Conservation (phyloP, 2,888 invertebrate genomes). For the Conus canariensis region DNA sequence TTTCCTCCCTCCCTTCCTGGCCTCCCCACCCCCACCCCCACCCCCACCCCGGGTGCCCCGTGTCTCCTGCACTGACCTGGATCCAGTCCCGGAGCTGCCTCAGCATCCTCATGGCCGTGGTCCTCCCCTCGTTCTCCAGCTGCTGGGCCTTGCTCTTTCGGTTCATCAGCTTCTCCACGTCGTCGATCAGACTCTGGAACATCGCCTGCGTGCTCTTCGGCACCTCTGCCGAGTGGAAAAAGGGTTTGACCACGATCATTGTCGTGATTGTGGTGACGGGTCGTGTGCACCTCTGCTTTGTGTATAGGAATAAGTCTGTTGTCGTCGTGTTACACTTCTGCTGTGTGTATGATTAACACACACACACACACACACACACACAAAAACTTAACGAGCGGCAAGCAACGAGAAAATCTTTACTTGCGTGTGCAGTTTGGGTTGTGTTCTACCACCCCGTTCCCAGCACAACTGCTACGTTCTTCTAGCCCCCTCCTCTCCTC, state of each 20-base stretch:
- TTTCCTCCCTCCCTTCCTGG: too few species aligned
- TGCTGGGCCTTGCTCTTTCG: conserved; percentile 53
- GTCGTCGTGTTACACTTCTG: too few species aligned
- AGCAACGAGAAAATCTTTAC: too few species aligned
- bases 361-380: too few species aligned
- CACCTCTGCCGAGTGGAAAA: conserved; percentile 12
- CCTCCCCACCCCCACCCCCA: neutral
- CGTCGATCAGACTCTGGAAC: conserved; percentile 61
- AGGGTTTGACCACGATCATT: neutral
- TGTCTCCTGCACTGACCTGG: conserved; percentile 31
- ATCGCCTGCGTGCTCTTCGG: conserved; percentile 59
- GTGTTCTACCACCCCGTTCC: too few species aligned
- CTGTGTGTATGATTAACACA: too few species aligned
- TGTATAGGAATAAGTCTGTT: too few species aligned
- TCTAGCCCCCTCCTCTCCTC: too few species aligned
- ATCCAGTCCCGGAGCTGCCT: conserved; percentile 60
- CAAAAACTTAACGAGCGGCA: too few species aligned
- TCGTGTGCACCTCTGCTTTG: too few species aligned
- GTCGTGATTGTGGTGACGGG: neutral
- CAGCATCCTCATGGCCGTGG: conserved; percentile 58
- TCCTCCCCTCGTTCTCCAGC: conserved; percentile 57
- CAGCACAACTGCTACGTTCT: too few species aligned
- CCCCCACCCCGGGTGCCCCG: neutral
- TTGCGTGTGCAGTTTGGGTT: too few species aligned
- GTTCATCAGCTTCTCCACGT: conserved; percentile 58